Percentiles rank a stretch among this genome's conserved stretches.
Conservation (phyloP, 2,797 vertebrate genomes). For the Oreortyx pictus region DNA sequence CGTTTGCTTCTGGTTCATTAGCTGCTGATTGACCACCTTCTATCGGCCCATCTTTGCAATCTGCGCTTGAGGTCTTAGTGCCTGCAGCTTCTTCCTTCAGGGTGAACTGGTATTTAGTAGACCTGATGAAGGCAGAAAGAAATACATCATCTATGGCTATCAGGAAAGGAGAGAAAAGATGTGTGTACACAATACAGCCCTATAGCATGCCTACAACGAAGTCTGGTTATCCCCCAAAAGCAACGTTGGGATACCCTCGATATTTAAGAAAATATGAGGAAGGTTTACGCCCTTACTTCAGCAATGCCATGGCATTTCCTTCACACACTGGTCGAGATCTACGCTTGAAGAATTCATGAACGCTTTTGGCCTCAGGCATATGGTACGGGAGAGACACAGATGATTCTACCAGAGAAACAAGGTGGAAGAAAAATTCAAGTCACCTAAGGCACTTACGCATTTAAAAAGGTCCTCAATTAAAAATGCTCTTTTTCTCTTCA, state of each 20-base stretch:
- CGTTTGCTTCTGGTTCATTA: conserved; percentile 15
- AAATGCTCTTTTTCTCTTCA: not conserved
- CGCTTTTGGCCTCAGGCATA: conserved; percentile 90
- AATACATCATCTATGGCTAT: not conserved
- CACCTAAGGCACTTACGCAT: not conserved
- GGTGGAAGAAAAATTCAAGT: not conserved
- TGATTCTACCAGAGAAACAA: conserved; percentile 82
- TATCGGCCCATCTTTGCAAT: not conserved
- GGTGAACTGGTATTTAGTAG: conserved; percentile 85
- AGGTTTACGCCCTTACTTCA: conserved; percentile 86
- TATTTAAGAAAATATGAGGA: not conserved
- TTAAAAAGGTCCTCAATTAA: not conserved
- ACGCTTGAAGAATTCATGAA: conserved; percentile 91
- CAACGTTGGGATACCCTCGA: not conserved
- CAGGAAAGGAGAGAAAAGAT: not conserved
- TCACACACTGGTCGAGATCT: conserved; percentile 84
- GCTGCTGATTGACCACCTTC: conserved; percentile 17
- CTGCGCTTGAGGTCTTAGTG: not conserved
- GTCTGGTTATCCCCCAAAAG: not conserved
- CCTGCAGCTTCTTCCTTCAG: conserved; percentile 71
- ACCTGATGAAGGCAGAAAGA: conserved; percentile 73
- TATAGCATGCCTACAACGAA: not conserved
- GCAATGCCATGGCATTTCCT: conserved; percentile 87
- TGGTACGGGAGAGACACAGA: conserved; percentile 92
- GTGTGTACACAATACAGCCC: accelerated